phyloP scores from a whole-genome alignment of 1,140 invertebrate genomes.

The Amyelois transitella region DNA sequence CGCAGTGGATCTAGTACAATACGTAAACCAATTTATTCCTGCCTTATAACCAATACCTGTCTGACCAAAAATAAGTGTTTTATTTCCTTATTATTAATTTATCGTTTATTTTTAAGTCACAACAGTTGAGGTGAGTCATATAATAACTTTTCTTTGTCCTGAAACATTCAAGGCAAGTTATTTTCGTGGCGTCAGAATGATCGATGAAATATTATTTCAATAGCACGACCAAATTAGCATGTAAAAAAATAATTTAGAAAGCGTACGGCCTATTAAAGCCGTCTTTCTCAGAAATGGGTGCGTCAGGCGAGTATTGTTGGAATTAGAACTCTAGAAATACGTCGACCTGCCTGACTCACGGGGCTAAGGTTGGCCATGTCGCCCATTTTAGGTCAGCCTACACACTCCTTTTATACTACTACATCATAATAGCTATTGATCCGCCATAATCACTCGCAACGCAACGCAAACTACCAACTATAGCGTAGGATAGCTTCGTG shows the following conservation, averaged over 20 bases:
- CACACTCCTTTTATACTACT: neutral
- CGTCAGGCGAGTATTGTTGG: neutral
- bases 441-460: neutral
- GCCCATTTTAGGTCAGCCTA: neutral
- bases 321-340: neutral
- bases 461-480: too few species aligned
- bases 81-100: too few species aligned
- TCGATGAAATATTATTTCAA: neutral
- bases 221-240: neutral
- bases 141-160: too few species aligned
- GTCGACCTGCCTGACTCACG: neutral
- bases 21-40: too few species aligned
- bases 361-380: neutral
- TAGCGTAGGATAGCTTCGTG: too few species aligned
- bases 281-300: neutral
- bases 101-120: too few species aligned
- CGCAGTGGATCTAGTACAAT: too few species aligned
- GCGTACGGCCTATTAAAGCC: neutral
- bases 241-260: neutral
- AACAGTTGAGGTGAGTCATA: too few species aligned
- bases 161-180: too few species aligned
- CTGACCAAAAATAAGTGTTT: too few species aligned
- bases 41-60: too few species aligned
- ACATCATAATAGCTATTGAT: neutral
- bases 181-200: neutral